Conservation (phyloP, 2,888 invertebrate genomes). For the Aspidiotus rigidus region DNA sequence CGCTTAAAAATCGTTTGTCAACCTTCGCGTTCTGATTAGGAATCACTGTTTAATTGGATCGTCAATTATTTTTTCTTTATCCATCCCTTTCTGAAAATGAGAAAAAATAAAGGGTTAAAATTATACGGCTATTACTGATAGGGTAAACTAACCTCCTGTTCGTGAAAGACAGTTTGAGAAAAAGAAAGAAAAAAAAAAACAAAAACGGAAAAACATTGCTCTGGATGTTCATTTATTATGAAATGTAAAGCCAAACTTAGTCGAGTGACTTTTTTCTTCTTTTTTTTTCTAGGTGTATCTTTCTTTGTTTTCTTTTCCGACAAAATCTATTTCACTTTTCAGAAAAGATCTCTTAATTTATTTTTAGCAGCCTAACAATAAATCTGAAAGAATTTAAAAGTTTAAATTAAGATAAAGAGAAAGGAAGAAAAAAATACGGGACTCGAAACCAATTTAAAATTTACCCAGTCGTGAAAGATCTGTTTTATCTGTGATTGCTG, state of each 20-base stretch:
- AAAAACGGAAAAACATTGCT: background rate
- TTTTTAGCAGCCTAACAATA: constrained; percentile 31
- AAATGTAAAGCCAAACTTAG: constrained; percentile 29
- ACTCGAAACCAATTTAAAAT: constrained; percentile 30
- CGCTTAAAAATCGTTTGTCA: too few relatives aligned
- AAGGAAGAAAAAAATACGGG: constrained; percentile 20
- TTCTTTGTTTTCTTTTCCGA: background rate
- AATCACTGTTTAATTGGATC: constrained; percentile 24
- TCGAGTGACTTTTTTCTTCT: constrained; percentile 26
- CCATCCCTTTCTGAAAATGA: constrained; percentile 7
- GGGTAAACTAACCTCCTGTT: constrained; percentile 26
- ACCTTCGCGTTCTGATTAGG: background rate
- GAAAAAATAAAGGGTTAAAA: constrained; percentile 26
- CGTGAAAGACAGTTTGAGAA: constrained; percentile 8
- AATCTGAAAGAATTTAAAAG: constrained; percentile 32
- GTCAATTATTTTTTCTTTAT: constrained; percentile 27
- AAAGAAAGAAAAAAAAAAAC: constrained; percentile 18
- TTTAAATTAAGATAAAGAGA: constrained; percentile 29
- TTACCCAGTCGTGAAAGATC: constrained; percentile 27
- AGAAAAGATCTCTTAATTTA: constrained; percentile 25
- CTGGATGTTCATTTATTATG: constrained; percentile 29
- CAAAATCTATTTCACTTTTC: too few relatives aligned
- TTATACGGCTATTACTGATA: constrained; percentile 32
- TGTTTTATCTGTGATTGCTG: constrained; percentile 18
- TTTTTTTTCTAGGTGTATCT: background rate